Conservation (phyloP, 37 sponge, comb jelly and placozoan genomes). For the Halichondria panicea region DNA sequence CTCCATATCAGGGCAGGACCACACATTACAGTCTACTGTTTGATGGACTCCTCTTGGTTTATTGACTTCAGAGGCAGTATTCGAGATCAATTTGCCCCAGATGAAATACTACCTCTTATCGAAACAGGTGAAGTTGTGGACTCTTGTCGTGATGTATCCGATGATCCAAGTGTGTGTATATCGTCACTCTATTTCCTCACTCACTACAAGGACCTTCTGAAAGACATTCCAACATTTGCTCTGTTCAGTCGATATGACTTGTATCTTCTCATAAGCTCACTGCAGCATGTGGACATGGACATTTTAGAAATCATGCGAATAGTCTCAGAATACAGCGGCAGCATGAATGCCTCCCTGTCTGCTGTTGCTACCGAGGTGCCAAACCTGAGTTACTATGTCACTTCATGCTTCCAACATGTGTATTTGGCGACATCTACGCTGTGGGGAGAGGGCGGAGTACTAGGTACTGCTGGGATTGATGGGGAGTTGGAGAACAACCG, state of each 20-base stretch:
- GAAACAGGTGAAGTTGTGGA: background rate
- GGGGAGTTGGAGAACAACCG: background rate
- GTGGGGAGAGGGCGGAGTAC: constrained; percentile 39
- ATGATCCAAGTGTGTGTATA: constrained; percentile 37
- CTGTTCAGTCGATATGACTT: constrained; percentile 69
- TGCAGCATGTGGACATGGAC: background rate
- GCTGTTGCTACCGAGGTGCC: background rate
- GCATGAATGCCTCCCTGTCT: constrained; percentile 50
- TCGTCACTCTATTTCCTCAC: constrained; percentile 48
- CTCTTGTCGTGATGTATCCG: background rate
- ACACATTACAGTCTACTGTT: background rate
- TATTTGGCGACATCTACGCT: constrained; percentile 80
- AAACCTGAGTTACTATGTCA: constrained; percentile 36
- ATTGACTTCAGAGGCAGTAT: constrained; percentile 65
- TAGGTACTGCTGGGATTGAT: background rate
- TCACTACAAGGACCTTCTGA: constrained; percentile 21
- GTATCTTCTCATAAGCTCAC: constrained; percentile 40
- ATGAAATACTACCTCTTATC: background rate
- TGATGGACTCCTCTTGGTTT: constrained; percentile 84
- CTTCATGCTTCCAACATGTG: constrained; percentile 72
- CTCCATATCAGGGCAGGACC: background rate
- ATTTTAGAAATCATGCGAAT: constrained; percentile 38
- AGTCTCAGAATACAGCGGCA: constrained; percentile 69
- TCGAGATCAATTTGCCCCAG: constrained; percentile 10
- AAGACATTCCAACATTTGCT: constrained; percentile 41